Conservation (phyloP, 2,888 invertebrate species). For the Euclidia mi region DNA sequence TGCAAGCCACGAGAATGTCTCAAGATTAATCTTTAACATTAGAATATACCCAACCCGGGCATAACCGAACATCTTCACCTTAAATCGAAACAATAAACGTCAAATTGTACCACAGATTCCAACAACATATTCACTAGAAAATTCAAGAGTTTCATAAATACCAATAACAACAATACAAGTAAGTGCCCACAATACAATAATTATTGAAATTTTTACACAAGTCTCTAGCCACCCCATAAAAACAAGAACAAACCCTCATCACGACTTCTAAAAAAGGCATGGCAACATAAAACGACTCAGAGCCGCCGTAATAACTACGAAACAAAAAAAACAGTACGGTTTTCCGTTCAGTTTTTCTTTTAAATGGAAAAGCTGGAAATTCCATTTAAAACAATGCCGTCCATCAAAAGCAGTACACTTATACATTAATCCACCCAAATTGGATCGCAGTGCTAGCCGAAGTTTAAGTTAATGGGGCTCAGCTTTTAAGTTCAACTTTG, state of each 20-base stretch:
- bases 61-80: too few relatives aligned
- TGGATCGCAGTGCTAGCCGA: conserved; percentile 17
- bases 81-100: too few relatives aligned
- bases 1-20: too few relatives aligned
- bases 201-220: too few relatives aligned
- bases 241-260: background rate
- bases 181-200: too few relatives aligned
- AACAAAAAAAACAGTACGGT: conserved; percentile 19
- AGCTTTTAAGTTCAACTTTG: conserved; percentile 11
- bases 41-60: too few relatives aligned
- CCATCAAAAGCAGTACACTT: conserved; percentile 28
- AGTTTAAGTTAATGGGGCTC: conserved; percentile 22
- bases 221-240: background rate
- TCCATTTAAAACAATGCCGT: conserved; percentile 36
- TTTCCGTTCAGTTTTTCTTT: conserved; percentile 4
- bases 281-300: conserved; percentile 4
- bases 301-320: background rate
- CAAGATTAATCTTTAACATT: too few relatives aligned
- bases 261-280: conserved; percentile 1
- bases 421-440: conserved; percentile 28
- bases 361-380: conserved; percentile 30
- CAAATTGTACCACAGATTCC: too few relatives aligned
- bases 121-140: too few relatives aligned
- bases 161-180: too few relatives aligned
- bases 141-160: too few relatives aligned